A percentile compares a stretch with the other conserved stretches of the same genome.
These are phyloP conservation scores for Anoplopoma fimbria DNA, from an alignment of 2,113 vertebrate species.

Conservation along the genomic window DNA sequence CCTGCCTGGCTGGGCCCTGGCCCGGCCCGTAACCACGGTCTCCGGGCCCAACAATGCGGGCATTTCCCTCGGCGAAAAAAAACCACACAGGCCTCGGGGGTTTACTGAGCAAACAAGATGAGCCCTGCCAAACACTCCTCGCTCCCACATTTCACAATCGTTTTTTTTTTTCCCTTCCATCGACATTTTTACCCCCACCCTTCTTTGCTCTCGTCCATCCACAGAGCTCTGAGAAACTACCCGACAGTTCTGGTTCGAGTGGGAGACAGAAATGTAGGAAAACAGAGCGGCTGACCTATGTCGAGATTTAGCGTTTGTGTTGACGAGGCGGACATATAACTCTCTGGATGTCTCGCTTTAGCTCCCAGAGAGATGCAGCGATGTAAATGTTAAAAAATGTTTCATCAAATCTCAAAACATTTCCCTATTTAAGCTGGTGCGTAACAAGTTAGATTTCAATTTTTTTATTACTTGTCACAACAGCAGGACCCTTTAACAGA, in stretches of 20 bases:
- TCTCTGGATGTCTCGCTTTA: slow-evolving; percentile 27
- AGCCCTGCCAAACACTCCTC: slow-evolving; percentile 81
- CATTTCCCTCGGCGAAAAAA: slow-evolving; percentile 93
- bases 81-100: slow-evolving; percentile 84
- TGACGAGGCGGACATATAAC: slow-evolving; percentile 9
- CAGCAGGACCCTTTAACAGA: neutral
- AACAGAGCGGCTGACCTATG: slow-evolving; percentile 49
- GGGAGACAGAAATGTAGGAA: slow-evolving; percentile 58
- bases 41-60: slow-evolving; percentile 92
- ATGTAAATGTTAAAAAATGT: slow-evolving; percentile 9
- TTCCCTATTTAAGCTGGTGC: neutral
- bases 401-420: neutral
- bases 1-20: slow-evolving; percentile 87
- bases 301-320: slow-evolving; percentile 51
- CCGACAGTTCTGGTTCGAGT: slow-evolving; percentile 70
- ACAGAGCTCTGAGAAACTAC: slow-evolving; percentile 56
- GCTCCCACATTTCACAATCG: slow-evolving; percentile 84
- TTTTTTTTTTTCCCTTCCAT: slow-evolving; percentile 64
- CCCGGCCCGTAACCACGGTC: slow-evolving; percentile 96
- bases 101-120: slow-evolving; percentile 98
- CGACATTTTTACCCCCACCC: slow-evolving; percentile 58
- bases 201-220: slow-evolving; percentile 66
- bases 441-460: neutral
- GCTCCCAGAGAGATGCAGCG: slow-evolving; percentile 19
- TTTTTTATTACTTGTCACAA: neutral